Conservation (phyloP, 2,888 invertebrate genomes). For the Ophioninae sp. region DNA sequence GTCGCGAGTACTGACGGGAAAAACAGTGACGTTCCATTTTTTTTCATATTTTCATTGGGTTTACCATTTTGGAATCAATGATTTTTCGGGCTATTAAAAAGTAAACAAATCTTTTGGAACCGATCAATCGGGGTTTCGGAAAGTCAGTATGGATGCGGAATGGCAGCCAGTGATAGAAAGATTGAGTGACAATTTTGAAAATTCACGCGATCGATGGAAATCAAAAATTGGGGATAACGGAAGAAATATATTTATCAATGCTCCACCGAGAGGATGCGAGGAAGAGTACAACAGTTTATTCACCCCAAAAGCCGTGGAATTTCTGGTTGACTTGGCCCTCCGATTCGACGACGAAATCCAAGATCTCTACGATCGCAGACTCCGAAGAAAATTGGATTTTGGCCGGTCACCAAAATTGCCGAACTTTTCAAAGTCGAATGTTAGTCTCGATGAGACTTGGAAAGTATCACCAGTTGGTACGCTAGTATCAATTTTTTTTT, state of each 20-base stretch:
- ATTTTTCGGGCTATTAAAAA: not conserved
- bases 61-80: not conserved
- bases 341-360: constrained; percentile 82
- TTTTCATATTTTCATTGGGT: not conserved
- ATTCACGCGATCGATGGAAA: not conserved
- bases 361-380: constrained; percentile 81
- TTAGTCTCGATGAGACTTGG: constrained; percentile 82
- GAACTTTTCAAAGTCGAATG: constrained; percentile 81
- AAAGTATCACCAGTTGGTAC: constrained; percentile 83
- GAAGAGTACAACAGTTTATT: constrained; percentile 83
- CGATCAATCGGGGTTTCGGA: not conserved
- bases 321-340: constrained; percentile 82
- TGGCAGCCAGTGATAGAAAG: constrained; percentile 16
- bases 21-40: not conserved
- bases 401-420: constrained; percentile 76
- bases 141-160: constrained; percentile 39
- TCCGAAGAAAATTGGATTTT: constrained; percentile 78
- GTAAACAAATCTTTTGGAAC: not conserved
- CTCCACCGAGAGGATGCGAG: constrained; percentile 83
- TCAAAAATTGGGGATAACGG: constrained; percentile 1
- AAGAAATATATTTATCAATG: constrained; percentile 80
- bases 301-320: constrained; percentile 83
- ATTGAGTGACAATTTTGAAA: not conserved
- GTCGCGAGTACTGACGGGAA: not conserved
- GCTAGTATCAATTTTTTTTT: constrained; percentile 70